Percentiles rank a stretch among this genome's conserved stretches.
Conservation (phyloP, 1,140 invertebrate genomes). For the Philaenus spumarius region DNA sequence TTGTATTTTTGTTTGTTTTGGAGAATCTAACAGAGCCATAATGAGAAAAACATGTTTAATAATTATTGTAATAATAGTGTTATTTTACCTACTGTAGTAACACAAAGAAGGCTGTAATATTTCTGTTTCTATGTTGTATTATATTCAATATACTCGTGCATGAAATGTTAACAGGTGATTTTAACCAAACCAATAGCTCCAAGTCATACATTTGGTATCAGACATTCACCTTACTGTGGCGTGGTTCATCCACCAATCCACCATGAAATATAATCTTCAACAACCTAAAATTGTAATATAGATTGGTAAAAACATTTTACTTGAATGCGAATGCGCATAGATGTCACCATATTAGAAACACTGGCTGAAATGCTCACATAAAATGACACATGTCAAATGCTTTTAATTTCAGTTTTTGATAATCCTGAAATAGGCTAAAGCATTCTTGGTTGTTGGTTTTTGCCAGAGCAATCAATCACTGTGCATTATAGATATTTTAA, state of each 20-base stretch:
- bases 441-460: neutral
- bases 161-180: conserved; percentile 8
- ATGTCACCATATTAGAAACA: neutral
- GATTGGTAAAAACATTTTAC: neutral
- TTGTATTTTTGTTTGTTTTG: no score
- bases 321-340: neutral
- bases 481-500: no score
- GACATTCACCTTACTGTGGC: conserved; percentile 18
- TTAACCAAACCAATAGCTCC: conserved; percentile 14
- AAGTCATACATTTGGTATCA: conserved; percentile 18
- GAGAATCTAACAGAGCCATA: no score
- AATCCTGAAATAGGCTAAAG: neutral
- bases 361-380: neutral
- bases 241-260: conserved; percentile 2
- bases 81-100: no score
- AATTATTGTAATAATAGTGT: no score
- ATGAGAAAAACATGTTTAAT: no score
- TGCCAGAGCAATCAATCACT: no score
- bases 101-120: no score
- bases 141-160: no score
- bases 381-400: neutral
- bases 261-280: neutral
- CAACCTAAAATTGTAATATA: neutral
- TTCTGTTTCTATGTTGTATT: no score
- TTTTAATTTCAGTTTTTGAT: neutral